Conservation (phyloP, 2,113 vertebrate species). For the Mystacornis crossleyi region DNA sequence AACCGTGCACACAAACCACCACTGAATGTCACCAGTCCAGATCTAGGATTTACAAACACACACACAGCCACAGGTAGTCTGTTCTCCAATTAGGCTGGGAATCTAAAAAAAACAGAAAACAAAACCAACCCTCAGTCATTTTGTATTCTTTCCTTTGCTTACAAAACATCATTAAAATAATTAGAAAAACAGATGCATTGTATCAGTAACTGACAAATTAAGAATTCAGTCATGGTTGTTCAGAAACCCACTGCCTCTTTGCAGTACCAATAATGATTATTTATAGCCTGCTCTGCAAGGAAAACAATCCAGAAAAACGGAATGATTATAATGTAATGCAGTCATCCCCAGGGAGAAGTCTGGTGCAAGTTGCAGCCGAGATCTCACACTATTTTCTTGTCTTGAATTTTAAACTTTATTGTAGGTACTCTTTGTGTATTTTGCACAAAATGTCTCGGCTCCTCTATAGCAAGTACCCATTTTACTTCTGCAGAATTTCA, state of each 20-base stretch:
- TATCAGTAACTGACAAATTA: constrained; percentile 36
- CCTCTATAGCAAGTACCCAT: neutral
- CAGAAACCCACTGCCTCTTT: neutral
- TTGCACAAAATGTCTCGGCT: neutral
- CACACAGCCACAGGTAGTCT: neutral
- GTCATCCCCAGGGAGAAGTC: neutral
- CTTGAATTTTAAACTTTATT: neutral
- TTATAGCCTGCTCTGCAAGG: constrained; percentile 10
- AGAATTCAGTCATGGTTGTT: neutral
- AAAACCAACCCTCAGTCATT: neutral
- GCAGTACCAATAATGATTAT: constrained; percentile 37
- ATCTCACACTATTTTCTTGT: neutral
- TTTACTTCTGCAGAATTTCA: neutral
- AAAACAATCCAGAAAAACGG: constrained; percentile 26
- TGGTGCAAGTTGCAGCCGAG: neutral
- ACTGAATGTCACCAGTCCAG: neutral
- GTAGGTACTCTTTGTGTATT: neutral
- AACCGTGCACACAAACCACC: neutral
- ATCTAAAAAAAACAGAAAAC: neutral
- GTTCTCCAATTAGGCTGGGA: neutral
- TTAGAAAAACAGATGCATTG: constrained; percentile 3
- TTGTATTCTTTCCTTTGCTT: neutral
- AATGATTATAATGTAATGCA: neutral
- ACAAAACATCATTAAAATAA: neutral
- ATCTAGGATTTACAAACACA: neutral